Evolutionary conservation across 2,888 invertebrate species (phyloP).

Genomic region (Tetramorium bicarinatum): DNA sequence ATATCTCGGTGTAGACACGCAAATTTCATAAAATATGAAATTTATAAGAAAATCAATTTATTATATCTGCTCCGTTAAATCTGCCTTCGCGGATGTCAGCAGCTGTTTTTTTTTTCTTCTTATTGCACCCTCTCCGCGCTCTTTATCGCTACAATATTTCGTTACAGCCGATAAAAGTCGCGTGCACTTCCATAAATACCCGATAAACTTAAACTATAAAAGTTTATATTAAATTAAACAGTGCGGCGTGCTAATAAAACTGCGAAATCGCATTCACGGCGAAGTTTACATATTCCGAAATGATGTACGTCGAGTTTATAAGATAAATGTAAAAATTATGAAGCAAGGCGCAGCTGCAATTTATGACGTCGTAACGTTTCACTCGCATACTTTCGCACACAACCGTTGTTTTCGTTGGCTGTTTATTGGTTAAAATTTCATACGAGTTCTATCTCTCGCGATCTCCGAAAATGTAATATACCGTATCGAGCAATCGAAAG

Average conservation of each 20-base stretch:
- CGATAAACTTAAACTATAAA: conserved; percentile 28
- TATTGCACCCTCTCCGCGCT: neutral
- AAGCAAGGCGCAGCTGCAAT: conserved; percentile 25
- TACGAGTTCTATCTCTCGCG: neutral
- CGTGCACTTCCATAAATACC: conserved; percentile 30
- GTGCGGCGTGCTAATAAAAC: conserved; percentile 32
- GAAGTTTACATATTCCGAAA: conserved; percentile 34
- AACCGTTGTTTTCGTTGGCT: conserved; percentile 57
- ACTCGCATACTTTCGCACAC: neutral
- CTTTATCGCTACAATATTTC: conserved; percentile 38
- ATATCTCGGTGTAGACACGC: neutral
- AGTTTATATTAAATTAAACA: conserved; percentile 47
- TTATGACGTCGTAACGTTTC: conserved; percentile 61
- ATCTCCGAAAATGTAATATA: neutral
- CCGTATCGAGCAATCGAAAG: neutral
- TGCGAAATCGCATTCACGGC: neutral
- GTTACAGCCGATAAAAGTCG: conserved; percentile 32
- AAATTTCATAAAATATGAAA: conserved; percentile 15
- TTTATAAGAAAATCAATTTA: conserved; percentile 19
- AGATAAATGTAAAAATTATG: conserved; percentile 44
- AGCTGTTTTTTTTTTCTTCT: neutral
- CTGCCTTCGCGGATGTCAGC: neutral
- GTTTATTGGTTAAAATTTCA: neutral
- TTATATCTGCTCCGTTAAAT: conserved; percentile 23
- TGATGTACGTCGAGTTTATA: conserved; percentile 40